Evolutionary conservation across 2,797 vertebrate species (phyloP), one percentile per base, ranked within the genome.

Genomic region (Squalus acanthias): DNA sequence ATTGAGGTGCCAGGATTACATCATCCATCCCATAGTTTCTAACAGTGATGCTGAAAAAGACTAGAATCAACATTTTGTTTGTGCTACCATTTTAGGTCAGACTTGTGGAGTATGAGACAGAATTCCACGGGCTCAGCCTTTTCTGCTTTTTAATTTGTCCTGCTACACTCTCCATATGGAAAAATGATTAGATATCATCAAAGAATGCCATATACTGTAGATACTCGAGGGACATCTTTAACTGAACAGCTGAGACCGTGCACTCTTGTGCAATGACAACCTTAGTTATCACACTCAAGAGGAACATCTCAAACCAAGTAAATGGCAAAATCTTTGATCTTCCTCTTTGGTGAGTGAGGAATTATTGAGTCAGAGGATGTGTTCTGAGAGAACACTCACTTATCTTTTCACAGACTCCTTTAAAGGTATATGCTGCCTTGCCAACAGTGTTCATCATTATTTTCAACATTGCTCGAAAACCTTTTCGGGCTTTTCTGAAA

Each of bases 301-400:
- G 93, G 26, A 95, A 95, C 67, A 95, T 50, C 65, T 53, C 67
- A 39, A 69, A 69, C n/a, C 72, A 70, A 95, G n/a, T 50, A 95
- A 69, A 39, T 69, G 65, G 1, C 65, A 69, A 46, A 70, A 50
- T 7, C 46, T 93, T 67, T 95, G 93, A 95, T 72, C 67, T 95
- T 65, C 63, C 93, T 53, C 93, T 95, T 70, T 95, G 69, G 67
- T 53, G 20, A 72, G 93, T 53, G 26, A 57, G 24, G 46, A 74
- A 74, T 15, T 69, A n/a, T 33, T 60, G 69, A 95, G 39, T 70
- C 39, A 74, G 69, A 57, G 46, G 46, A 74, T 74, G 46, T 57
- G 15, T 74, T 91, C 70, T 74, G 69, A 39, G 94, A 95, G 50
- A 95, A 57, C 5, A 69, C 22, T 7, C 22, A 94, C 22, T 69